A percentile compares a stretch with the other conserved stretches of the same genome.
Evolutionary conservation across 2,797 vertebrate genomes (phyloP).

Genomic region (Oophaga sylvatica): DNA sequence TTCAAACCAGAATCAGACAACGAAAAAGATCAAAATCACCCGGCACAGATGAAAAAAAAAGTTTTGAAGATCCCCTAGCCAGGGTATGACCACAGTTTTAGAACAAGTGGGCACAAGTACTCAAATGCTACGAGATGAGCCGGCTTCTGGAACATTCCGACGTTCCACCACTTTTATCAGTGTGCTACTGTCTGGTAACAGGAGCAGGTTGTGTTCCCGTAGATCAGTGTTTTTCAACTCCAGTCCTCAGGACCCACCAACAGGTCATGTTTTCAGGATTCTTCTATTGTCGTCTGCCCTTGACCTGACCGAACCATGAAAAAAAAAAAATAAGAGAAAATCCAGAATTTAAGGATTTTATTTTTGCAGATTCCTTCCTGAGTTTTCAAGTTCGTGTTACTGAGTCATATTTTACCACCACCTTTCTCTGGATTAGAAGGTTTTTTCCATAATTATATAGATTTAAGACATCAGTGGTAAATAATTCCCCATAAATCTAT

Average conservation of each 20-base stretch:
- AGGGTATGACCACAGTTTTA: not conserved
- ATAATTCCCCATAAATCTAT: slow-evolving; percentile 30
- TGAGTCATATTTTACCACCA: not conserved
- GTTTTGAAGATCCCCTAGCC: not conserved
- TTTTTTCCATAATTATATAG: not conserved
- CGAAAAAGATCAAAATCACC: not conserved
- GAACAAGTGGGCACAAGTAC: not conserved
- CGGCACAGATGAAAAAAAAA: not conserved
- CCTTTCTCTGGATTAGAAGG: not conserved
- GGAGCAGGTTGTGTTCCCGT: not conserved
- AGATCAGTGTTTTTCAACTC: too few relatives aligned
- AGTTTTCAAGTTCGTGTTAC: not conserved
- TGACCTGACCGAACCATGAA: not conserved
- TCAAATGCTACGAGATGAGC: not conserved
- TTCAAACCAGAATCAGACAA: not conserved
- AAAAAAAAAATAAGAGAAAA: not conserved
- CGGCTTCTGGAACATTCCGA: not conserved
- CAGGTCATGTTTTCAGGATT: too few relatives aligned
- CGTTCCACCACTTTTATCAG: not conserved
- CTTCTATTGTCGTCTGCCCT: not conserved
- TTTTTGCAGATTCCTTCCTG: not conserved
- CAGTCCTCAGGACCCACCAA: too few relatives aligned
- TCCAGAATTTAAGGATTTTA: not conserved
- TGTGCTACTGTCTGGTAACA: not conserved
- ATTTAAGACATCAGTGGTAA: slow-evolving; percentile 19